Base-by-base conservation (phyloP, 2,888 invertebrate genomes). In the Chironomus riparius region DNA sequence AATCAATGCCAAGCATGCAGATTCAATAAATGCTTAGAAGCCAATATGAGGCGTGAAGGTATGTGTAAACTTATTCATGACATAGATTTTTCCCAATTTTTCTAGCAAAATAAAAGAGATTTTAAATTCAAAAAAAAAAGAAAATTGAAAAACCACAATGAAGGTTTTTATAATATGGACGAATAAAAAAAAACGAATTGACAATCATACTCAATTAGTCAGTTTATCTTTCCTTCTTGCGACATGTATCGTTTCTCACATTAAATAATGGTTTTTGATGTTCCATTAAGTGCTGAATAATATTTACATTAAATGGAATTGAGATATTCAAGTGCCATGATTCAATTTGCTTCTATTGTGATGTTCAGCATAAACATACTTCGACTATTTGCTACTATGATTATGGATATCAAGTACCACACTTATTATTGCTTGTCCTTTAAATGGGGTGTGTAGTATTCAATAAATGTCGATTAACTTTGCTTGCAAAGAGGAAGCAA, bases 1-100 rank as follows among this genome's bases (percentile, higher is more conserved):
- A 97, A 97, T 85, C 97, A 97, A 83, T 97, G 97, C 82, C 97
- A 97, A 83, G 93, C 96, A 0, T 97, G 97, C 82, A 88, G 97
- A 68, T 95, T 97, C 84, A 89, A 91, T 77, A 96, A 96, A 82
- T 97, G 96, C 83, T 87, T 96, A 18, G 88, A 90, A 79, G 95
- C 94, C 79, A 95, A 94, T 83, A 97, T 97, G 96, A 94, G 95
- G 84, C 89, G 91, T 83, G 95, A 96, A 83, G 96, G 96, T 96
- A 85, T 88, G 89, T 72, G 22, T 47, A 3, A 18, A 62, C 62
- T 15, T n/a, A 65, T 61, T 22, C 10, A 13, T 3, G 24, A 24
- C 2, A n/a, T n/a, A n/a, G n/a, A n/a, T n/a, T n/a, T n/a, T n/a
- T n/a, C n/a, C n/a, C n/a, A n/a, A n/a, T n/a, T n/a, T n/a, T n/a